Percentiles rank a stretch among this genome's conserved stretches.
phyloP scores from a whole-genome alignment of 2,113 vertebrate genomes.

The Nannospalax galili region DNA sequence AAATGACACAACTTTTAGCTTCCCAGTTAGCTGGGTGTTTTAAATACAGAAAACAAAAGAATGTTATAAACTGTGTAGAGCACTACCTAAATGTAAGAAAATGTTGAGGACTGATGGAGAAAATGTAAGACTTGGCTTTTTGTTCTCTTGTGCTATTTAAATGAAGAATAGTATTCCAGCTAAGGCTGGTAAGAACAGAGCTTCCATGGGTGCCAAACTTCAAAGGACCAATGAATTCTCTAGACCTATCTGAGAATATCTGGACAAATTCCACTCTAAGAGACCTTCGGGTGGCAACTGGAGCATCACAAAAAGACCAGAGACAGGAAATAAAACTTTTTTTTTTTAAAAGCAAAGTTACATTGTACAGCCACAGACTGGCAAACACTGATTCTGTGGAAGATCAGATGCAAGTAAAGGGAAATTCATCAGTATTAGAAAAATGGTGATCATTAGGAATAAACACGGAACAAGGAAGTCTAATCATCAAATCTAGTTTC shows the following conservation, averaged over 20 bases:
- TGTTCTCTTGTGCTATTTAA: neutral
- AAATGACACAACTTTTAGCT: neutral
- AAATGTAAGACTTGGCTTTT: neutral
- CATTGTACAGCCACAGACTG: neutral
- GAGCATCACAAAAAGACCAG: neutral
- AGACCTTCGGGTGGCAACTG: neutral
- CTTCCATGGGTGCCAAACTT: neutral
- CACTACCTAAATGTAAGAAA: neutral
- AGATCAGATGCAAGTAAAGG: neutral
- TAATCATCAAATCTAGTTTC: neutral
- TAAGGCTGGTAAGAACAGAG: neutral
- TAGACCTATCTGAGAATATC: neutral
- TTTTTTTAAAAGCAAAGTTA: neutral
- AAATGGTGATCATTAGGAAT: slow-evolving; percentile 9
- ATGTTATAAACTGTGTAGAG: neutral
- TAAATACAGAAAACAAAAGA: neutral
- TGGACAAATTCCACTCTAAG: neutral
- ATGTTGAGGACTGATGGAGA: neutral
- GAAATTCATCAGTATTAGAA: neutral
- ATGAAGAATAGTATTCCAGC: neutral
- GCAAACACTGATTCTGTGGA: neutral
- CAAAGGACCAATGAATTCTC: neutral
- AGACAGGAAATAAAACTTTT: neutral
- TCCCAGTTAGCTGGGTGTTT: neutral
- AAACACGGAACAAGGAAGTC: neutral